Evolutionary conservation across 2,113 vertebrate species (phyloP), one percentile per base, ranked within the genome.

Genomic region (Podiceps cristatus): DNA sequence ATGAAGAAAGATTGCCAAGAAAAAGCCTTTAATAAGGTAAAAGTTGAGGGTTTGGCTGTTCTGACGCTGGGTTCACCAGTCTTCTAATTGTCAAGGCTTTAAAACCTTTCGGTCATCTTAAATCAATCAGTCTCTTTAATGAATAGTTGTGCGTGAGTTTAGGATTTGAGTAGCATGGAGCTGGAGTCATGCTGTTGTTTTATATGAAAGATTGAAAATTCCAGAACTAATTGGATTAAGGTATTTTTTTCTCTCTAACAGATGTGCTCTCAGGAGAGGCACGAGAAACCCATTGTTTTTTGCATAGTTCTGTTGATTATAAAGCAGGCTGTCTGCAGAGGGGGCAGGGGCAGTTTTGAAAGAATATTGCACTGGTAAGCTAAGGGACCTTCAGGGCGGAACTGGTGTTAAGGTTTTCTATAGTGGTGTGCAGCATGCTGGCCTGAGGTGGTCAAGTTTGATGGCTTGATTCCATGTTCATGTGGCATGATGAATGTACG

Each of bases 321-420:
- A 77, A 44, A 60, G 76, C 52, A 55, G 35, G 20, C 33, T 91
- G 53, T 35, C 35, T 73, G 58, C 11, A 37, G 16, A 64, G 23
- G 24, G 3, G 24, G 3, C 33, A 9, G 44, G 19, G 27, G 16
- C 45, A 44, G 27, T 10, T 72, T 79, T 83, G 50, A 47, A 68
- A 29, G 56, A 50, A 13, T 44, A 35, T 42, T 69, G 9, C 19
- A 27, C 22, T 25, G 49, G 6, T 88, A 37, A 44, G 35, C 68
- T 59, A 15, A 64, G 49, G 31, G n/a, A 37, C 33, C 25, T 7
- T 31, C n/a, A 35, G 6, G 55, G 28, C 0, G 0, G 2, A 6
- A 18, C 5, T 0, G 0, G 3, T 59, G 33, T 12, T 72, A 22
- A 75, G 24, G n/a, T 64, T 31, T 7, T 50, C 15, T 37, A 31